Percentiles rank a stretch among this genome's conserved stretches.
phyloP scores from a whole-genome alignment of 2,888 invertebrate genomes.

The Cantharis lateralis region DNA sequence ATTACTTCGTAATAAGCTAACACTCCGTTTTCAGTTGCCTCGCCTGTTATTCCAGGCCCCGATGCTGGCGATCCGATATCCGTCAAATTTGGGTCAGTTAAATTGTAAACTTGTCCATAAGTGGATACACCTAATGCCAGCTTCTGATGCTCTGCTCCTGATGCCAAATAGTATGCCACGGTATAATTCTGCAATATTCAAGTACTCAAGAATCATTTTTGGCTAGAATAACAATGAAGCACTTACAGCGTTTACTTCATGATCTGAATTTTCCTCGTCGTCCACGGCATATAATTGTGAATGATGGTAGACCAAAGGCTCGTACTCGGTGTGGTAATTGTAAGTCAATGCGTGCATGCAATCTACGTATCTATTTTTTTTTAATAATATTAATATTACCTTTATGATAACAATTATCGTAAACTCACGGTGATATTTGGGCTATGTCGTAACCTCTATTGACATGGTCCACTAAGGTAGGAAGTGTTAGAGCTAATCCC shows the following conservation, averaged over 20 bases:
- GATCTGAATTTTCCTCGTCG: conserved; percentile 73
- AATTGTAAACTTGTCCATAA: background rate
- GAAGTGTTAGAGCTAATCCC: background rate
- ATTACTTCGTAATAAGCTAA: background rate
- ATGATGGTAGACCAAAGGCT: conserved; percentile 20
- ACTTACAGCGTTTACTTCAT: background rate
- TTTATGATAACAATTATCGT: background rate
- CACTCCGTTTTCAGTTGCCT: background rate
- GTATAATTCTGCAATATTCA: background rate
- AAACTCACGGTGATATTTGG: background rate
- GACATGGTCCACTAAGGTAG: background rate
- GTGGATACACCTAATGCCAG: conserved; percentile 67
- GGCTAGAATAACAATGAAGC: too few species aligned
- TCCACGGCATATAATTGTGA: conserved; percentile 82
- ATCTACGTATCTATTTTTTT: too few species aligned
- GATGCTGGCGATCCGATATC: background rate
- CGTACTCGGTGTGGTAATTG: too few species aligned
- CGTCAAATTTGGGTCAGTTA: background rate
- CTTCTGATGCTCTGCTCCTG: conserved; percentile 46
- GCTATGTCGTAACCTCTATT: background rate
- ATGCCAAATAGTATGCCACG: rapidly evolving
- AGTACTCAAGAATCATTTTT: too few species aligned
- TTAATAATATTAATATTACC: background rate
- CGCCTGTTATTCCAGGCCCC: background rate
- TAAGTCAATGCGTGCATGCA: too few species aligned